A percentile compares a stretch with the other conserved stretches of the same genome.
These are phyloP conservation scores for Lasioglossum albipes DNA, from an alignment of 1,140 invertebrate genomes.

Conservation along the genomic window DNA sequence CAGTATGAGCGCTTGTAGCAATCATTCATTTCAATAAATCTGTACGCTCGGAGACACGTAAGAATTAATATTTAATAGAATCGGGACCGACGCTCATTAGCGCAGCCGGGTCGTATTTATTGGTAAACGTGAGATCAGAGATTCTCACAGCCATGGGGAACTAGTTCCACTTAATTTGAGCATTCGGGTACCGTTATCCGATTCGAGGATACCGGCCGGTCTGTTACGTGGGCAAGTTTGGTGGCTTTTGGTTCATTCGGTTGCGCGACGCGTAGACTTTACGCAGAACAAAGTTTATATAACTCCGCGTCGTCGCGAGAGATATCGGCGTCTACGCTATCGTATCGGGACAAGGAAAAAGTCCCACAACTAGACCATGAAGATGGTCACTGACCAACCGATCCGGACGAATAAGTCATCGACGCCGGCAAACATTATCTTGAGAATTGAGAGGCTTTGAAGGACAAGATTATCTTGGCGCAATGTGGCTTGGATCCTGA, in stretches of 20 bases:
- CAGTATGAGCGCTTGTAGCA: no score
- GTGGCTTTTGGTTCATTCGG: background rate
- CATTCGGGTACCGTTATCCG: conserved; percentile 31
- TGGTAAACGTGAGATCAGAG: background rate
- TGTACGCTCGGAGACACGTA: no score
- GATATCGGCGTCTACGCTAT: conserved; percentile 24
- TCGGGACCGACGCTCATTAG: background rate
- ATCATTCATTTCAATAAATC: no score
- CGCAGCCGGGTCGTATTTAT: background rate
- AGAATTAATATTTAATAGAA: background rate
- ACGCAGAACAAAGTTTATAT: conserved; percentile 28
- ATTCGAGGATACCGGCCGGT: conserved; percentile 11
- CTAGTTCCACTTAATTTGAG: conserved; percentile 18
- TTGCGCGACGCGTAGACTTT: background rate
- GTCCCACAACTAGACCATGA: background rate
- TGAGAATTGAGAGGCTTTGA: conserved; percentile 2
- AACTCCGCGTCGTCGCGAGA: background rate
- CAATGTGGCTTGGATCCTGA: background rate
- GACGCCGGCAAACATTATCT: background rate
- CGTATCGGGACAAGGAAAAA: background rate
- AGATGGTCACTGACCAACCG: conserved; percentile 33
- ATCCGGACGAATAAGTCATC: background rate
- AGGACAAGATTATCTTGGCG: background rate
- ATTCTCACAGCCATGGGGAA: background rate
- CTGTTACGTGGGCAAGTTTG: background rate